Conservation (phyloP, 1,140 invertebrate genomes). For the Cecropterus lyciades region DNA sequence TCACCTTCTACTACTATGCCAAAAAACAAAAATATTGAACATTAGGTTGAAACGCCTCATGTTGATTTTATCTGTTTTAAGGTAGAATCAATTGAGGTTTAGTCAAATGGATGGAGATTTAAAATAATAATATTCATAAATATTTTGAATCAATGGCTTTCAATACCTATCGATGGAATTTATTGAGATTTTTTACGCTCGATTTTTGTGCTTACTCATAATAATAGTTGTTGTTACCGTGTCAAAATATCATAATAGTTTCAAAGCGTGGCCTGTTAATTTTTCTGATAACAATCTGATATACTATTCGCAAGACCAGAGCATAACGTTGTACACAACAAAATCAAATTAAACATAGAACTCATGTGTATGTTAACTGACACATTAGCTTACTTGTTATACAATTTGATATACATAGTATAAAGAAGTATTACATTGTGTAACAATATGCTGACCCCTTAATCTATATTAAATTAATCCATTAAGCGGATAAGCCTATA, state of each 20-base stretch:
- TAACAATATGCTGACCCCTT: constrained; percentile 2
- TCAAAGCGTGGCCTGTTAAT: neutral
- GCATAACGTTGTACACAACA: neutral
- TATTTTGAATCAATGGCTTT: too few species aligned
- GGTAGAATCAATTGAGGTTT: too few species aligned
- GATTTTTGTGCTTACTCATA: too few species aligned
- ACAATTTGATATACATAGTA: neutral
- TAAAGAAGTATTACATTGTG: neutral
- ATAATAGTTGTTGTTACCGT: neutral
- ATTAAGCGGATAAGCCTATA: neutral
- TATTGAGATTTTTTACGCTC: too few species aligned
- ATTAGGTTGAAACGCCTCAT: too few species aligned
- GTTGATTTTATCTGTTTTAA: too few species aligned
- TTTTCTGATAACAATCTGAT: neutral
- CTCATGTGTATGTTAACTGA: neutral
- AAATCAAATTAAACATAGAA: neutral
- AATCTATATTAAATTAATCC: constrained; percentile 17
- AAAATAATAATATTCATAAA: too few species aligned
- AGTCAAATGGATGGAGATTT: too few species aligned
- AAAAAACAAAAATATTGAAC: too few species aligned
- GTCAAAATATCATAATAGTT: neutral
- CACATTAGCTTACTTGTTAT: too few species aligned
- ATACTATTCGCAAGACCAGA: neutral
- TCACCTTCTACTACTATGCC: too few species aligned
- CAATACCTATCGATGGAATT: too few species aligned